Percentiles rank a stretch among this genome's conserved stretches.
Conservation (phyloP, 2,888 invertebrate species). For the Morpho deidamia region DNA sequence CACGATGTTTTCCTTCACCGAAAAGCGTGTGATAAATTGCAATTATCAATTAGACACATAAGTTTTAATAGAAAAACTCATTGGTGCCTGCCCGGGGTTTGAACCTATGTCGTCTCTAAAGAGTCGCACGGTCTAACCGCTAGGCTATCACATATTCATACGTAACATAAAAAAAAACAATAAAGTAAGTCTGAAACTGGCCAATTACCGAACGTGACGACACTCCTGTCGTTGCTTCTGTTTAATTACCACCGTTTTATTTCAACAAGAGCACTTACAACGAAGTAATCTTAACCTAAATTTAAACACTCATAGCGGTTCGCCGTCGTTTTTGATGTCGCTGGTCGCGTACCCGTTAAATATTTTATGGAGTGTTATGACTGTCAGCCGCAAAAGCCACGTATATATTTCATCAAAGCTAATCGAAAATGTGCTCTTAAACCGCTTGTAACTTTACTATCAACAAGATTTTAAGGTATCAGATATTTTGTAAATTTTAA, state of each 20-base stretch:
- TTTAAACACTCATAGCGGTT: constrained; percentile 40
- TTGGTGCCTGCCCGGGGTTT: too few species aligned
- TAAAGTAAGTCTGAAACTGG: not conserved
- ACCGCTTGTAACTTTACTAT: not conserved
- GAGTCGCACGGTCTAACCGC: too few species aligned
- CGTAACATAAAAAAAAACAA: not conserved
- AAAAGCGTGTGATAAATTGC: too few species aligned
- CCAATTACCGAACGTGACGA: not conserved
- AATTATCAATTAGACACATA: too few species aligned
- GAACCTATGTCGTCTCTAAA: too few species aligned
- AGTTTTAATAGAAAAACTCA: too few species aligned
- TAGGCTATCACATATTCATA: too few species aligned
- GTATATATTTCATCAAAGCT: constrained; percentile 42
- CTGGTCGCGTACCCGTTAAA: constrained; percentile 46
- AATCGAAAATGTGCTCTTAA: constrained; percentile 30
- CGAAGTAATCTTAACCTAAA: constrained; percentile 35
- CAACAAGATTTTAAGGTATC: too few species aligned
- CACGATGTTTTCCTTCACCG: too few species aligned
- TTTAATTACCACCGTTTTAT: constrained; percentile 28
- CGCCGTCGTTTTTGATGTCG: constrained; percentile 43
- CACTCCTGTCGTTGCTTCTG: constrained; percentile 1
- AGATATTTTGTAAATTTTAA: too few species aligned
- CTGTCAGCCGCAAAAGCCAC: constrained; percentile 32
- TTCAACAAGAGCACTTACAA: constrained; percentile 23
- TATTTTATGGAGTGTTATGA: constrained; percentile 49